Evolutionary conservation across 2,888 invertebrate genomes (phyloP).

Genomic region (Phengaris arion): DNA sequence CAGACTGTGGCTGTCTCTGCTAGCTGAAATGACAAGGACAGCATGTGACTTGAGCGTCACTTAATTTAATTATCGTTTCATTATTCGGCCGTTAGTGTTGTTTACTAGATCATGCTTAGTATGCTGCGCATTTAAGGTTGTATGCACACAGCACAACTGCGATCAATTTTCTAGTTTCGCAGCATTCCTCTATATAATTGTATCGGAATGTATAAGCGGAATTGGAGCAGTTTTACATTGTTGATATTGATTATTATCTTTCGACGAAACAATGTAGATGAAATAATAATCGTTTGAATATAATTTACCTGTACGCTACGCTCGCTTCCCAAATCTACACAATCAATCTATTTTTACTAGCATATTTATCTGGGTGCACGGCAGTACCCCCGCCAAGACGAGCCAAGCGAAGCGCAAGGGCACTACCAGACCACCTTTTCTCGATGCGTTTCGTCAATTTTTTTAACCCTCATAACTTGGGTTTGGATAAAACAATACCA

Average conservation of each 20-base stretch:
- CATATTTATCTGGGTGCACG: too few relatives aligned
- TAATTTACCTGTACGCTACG: background rate
- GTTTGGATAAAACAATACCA: too few relatives aligned
- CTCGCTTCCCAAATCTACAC: background rate
- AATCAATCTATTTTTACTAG: too few relatives aligned
- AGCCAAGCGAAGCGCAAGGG: too few relatives aligned
- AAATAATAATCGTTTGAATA: background rate
- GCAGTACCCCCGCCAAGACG: too few relatives aligned
- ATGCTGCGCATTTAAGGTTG: slow-evolving; percentile 47
- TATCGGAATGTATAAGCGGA: slow-evolving; percentile 49
- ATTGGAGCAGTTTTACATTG: slow-evolving; percentile 35
- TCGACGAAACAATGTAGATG: slow-evolving; percentile 4
- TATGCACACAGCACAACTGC: slow-evolving; percentile 45
- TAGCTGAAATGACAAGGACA: too few relatives aligned
- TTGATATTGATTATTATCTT: background rate
- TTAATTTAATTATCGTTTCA: too few relatives aligned
- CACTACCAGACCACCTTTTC: too few relatives aligned
- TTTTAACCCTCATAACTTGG: too few relatives aligned
- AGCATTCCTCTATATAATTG: slow-evolving; percentile 63
- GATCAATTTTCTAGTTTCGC: slow-evolving; percentile 66
- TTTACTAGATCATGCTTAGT: slow-evolving; percentile 1
- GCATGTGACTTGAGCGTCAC: too few relatives aligned
- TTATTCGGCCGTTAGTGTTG: background rate
- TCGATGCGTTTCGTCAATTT: too few relatives aligned
- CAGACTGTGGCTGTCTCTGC: too few relatives aligned